Base-by-base conservation (phyloP, 2,888 invertebrate species). In the Leptopilina syphax region DNA sequence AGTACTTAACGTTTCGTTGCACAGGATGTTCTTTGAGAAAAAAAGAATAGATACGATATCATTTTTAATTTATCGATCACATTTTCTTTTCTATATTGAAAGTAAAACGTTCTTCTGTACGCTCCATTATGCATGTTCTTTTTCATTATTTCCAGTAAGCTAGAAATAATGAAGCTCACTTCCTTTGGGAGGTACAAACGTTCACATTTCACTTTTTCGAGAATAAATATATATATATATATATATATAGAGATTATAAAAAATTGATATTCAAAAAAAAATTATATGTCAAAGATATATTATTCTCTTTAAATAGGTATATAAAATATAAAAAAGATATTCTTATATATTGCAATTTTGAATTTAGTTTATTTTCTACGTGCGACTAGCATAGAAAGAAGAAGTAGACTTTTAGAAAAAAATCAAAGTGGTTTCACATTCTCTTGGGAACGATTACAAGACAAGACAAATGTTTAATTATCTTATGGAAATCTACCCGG, bases 401-500 rank as follows among this genome's bases (percentile, higher is more conserved):
- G 44, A 34, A 8, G 44, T 44, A 44, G 7, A 44, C 5, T 63
- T 63, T 63, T 24, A 9, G 63, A 63, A 63, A 63, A 34, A 63
- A 63, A 63, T 63, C 63, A 63, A 63, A 63, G 63, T 63, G 63
- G 63, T 63, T 63, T 63, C 24, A 63, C 60, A 60, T 44, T 24
- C 63, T 63, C 63, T 18, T 9, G 63, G 57, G 73, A n/a, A 41
- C 54, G 18, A 41, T 73, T 73, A 54, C 57, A 10, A 50, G n/a
- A 57, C 27, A 73, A 60, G 73, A 73, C 34, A 34, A 73, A 73
- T 73, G 73, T 73, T 54, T 73, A 73, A 73, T 73, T 73, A 73
- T 73, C 57, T 73, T 73, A 73, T 73, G 73, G 34, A 73, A 73
- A 73, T 73, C 34, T n/a, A n/a, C n/a, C n/a, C n/a, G n/a, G n/a